Evolutionary conservation across 2,113 vertebrate species (phyloP), one percentile per base, ranked within the genome.

Genomic region (Carollia perspicillata): DNA sequence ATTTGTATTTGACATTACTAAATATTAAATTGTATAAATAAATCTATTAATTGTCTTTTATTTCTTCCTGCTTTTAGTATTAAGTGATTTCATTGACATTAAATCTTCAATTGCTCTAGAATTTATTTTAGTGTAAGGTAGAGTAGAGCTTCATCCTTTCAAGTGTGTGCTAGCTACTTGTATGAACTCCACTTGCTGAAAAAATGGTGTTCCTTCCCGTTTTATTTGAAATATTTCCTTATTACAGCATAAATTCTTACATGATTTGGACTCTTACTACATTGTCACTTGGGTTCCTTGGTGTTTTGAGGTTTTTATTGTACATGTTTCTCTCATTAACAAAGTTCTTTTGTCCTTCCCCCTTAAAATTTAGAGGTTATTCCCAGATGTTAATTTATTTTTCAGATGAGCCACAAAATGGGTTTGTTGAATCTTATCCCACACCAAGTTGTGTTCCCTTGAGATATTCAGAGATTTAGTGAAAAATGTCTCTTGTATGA

Each of bases 301-400:
- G 33, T 78, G 49, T 83, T 65, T 44, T 83, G 23, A 95, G 77
- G 83, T 95, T 96, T 95, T 95, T 79, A 85, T 84, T 97, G 96
- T 94, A 95, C 44, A 26, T 77, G 71, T 92, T 94, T 72, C 84
- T 84, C 49, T 95, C 6, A 13, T 44, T 94, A 63, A 49, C 58
- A 14, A 83, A 78, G 33, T 69, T 83, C 12, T 90, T 93, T 79
- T 5, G 6, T 84, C 5, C 4, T 42, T 63, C 6, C 10, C 14
- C 3, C 23, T 33, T 83, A n/a, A 80, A 86, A 90, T 63, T 68
- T 72, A 74, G 44, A 80, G n/a, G 53, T 22, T 75, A 2, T 78
- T 86, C 49, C 12, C 7, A 71, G 49, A 63, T 16, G 9, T 55
- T 79, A 37, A 44, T 69, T 65, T 35, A 37, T 90, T 75, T 93